Percentiles rank a stretch among this genome's conserved stretches.
Evolutionary conservation across 2,797 vertebrate genomes (phyloP).

Genomic region (Luscinia megarhynchos): DNA sequence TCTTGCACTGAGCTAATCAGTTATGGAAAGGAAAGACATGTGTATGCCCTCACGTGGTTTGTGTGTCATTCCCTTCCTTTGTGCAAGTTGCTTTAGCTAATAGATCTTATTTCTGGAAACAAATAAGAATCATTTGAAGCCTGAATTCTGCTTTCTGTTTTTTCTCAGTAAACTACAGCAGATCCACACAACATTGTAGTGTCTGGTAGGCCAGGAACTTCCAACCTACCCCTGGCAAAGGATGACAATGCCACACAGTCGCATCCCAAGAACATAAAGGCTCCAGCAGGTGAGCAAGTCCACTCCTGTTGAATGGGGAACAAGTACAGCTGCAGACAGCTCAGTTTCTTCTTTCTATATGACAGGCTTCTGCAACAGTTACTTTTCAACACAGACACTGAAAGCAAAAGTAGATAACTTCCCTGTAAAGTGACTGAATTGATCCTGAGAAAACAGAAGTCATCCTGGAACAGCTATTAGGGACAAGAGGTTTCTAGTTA

Average conservation of each 20-base stretch:
- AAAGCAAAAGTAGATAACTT: not conserved
- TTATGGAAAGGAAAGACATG: rapidly evolving
- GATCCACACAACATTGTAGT: not conserved
- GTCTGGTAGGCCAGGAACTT: not conserved
- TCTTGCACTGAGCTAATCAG: not conserved
- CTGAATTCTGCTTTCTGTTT: not conserved
- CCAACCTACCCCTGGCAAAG: not conserved
- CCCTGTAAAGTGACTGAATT: not conserved
- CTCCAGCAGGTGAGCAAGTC: not conserved
- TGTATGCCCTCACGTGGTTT: not conserved
- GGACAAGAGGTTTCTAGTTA: not conserved
- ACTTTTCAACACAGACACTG: not conserved
- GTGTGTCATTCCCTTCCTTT: not conserved
- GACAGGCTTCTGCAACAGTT: not conserved
- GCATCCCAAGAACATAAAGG: not conserved
- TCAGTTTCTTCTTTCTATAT: not conserved
- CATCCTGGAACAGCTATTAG: not conserved
- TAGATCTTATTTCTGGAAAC: not conserved
- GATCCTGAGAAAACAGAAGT: not conserved
- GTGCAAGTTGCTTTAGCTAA: not conserved
- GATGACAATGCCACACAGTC: rapidly evolving
- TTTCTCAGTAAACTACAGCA: not conserved
- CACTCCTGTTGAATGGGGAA: not conserved
- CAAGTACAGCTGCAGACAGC: not conserved
- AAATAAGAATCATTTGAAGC: not conserved